These are phyloP conservation scores for Tenebrio molitor DNA, from an alignment of 1,140 invertebrate genomes.

Conservation along the genomic window DNA sequence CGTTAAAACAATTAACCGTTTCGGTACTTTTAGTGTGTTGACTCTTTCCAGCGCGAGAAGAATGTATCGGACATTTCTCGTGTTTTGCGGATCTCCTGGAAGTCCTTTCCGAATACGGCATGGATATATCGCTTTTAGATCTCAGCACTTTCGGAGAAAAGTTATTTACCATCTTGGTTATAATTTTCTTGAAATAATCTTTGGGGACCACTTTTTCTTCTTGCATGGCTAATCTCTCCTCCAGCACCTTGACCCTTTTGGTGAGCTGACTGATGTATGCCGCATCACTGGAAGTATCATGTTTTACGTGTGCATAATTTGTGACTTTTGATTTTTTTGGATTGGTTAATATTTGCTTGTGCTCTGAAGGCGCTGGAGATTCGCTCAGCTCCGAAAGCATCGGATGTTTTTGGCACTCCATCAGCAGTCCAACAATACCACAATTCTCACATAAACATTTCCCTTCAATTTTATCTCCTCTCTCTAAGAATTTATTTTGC, in stretches of 20 bases:
- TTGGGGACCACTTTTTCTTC: conserved; percentile 58
- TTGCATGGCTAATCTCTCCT: conserved; percentile 53
- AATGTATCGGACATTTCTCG: neutral
- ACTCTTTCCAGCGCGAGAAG: neutral
- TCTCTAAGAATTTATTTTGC: conserved; percentile 37
- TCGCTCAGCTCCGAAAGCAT: conserved; percentile 12
- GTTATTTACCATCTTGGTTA: conserved; percentile 55
- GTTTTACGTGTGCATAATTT: neutral
- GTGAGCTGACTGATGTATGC: conserved; percentile 50
- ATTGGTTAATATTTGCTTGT: too few relatives aligned
- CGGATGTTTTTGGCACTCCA: conserved; percentile 58
- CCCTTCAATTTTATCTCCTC: conserved; percentile 38
- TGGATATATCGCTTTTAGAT: conserved; percentile 11
- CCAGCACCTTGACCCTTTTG: conserved; percentile 51
- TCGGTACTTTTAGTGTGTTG: neutral
- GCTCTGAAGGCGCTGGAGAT: conserved; percentile 18
- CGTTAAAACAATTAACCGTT: neutral
- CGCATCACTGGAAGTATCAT: too few relatives aligned
- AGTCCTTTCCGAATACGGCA: neutral
- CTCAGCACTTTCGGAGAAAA: neutral
- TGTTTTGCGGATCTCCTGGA: neutral
- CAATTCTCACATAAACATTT: conserved; percentile 59
- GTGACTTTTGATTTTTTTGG: too few relatives aligned
- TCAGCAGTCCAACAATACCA: conserved; percentile 54
- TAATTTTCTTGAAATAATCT: conserved; percentile 59